phyloP scores from a whole-genome alignment of 2,113 vertebrate genomes.

The Eubucco bourcierii region DNA sequence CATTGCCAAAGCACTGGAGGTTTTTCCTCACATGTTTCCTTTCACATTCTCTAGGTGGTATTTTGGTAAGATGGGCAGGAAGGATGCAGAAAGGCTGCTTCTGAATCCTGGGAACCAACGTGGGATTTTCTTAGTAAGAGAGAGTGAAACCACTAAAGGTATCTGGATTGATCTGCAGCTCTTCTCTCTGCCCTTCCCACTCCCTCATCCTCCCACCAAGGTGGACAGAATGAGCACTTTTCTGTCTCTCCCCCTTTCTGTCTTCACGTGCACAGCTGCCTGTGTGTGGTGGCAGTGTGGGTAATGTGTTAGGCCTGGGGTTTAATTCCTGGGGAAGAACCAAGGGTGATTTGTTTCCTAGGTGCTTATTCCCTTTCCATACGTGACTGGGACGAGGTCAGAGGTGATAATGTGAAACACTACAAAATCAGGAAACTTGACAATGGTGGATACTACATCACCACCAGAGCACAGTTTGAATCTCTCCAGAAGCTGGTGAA shows the following conservation, averaged over 20 bases:
- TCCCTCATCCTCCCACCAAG: not conserved
- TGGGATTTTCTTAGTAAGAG: constrained; percentile 94
- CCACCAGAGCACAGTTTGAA: constrained; percentile 95
- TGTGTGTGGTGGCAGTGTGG: not conserved
- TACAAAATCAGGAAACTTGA: constrained; percentile 99
- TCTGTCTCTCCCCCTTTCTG: not conserved
- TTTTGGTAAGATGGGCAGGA: constrained; percentile 99
- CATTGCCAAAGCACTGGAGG: not conserved
- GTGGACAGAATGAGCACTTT: not conserved
- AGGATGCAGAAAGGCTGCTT: constrained; percentile 95
- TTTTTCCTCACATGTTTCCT: not conserved
- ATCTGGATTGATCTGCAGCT: constrained; percentile 51
- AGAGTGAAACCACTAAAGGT: constrained; percentile 99
- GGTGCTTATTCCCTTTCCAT: constrained; percentile 98
- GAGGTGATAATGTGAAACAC: constrained; percentile 98
- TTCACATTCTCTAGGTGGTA: constrained; percentile 88
- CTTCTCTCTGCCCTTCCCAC: not conserved
- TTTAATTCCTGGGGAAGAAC: not conserved
- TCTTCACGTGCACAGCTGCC: not conserved
- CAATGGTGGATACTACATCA: constrained; percentile 97
- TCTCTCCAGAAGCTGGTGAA: constrained; percentile 95
- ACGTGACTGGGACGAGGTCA: constrained; percentile 95
- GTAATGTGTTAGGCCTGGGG: not conserved
- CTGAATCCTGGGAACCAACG: constrained; percentile 92
- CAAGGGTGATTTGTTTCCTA: constrained; percentile 42